phyloP scores from a whole-genome alignment of 2,888 invertebrate genomes.

The Eristalis intricaria region DNA sequence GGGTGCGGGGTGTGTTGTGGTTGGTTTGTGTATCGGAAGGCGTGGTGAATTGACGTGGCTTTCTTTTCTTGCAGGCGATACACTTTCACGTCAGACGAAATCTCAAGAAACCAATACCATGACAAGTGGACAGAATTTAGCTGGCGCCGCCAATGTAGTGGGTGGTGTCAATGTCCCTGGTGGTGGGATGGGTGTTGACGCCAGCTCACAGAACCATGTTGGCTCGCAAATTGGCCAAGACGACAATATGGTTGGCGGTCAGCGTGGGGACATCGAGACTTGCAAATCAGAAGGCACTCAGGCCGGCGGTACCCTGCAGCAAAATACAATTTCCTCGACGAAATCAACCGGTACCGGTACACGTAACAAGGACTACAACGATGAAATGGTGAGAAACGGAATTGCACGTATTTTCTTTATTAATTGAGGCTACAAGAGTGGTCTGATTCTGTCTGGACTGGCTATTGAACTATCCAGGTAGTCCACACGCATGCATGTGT shows the following conservation, averaged over 20 bases:
- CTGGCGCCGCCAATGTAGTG: constrained; percentile 69
- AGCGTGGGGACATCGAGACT: constrained; percentile 83
- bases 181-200: constrained; percentile 80
- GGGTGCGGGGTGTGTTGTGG: neutral
- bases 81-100: constrained; percentile 86
- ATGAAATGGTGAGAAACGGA: constrained; percentile 83
- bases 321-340: constrained; percentile 83
- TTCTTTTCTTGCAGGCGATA: constrained; percentile 76
- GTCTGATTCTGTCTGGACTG: neutral
- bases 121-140: constrained; percentile 82
- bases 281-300: constrained; percentile 91
- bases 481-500: too few species aligned
- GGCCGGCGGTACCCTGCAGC: constrained; percentile 88
- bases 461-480: neutral
- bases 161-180: constrained; percentile 75
- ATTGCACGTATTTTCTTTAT: neutral
- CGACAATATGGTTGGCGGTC: constrained; percentile 81
- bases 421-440: neutral
- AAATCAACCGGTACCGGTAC: constrained; percentile 85
- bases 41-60: constrained; percentile 40
- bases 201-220: constrained; percentile 87
- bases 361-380: constrained; percentile 84
- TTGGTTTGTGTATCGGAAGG: constrained; percentile 50
- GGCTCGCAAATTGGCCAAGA: constrained; percentile 83
- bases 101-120: constrained; percentile 87